Evolutionary conservation across 2,888 invertebrate species (phyloP).

Genomic region (Crioceris asparagi): DNA sequence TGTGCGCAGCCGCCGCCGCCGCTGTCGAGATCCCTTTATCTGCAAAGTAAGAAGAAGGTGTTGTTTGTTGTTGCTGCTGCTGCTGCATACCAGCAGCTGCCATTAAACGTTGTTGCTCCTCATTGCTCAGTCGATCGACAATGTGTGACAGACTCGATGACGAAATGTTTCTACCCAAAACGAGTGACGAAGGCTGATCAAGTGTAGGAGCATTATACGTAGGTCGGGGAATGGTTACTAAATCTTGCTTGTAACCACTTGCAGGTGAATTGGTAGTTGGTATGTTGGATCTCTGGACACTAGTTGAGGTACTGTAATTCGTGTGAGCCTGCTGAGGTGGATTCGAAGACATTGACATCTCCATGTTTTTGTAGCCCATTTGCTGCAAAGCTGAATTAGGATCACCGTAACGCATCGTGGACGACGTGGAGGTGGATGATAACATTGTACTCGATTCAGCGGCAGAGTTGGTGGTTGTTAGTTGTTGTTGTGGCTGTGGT

Average conservation of each 20-base stretch:
- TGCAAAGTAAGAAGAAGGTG: constrained; percentile 36
- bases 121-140: constrained; percentile 44
- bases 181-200: constrained; percentile 37
- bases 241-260: constrained; percentile 22
- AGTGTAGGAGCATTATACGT: constrained; percentile 31
- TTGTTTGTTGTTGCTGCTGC: too few species aligned
- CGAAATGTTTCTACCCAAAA: constrained; percentile 41
- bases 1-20: constrained; percentile 17
- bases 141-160: constrained; percentile 50
- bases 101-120: constrained; percentile 47
- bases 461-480: not conserved
- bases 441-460: constrained; percentile 4
- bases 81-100: too few species aligned
- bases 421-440: constrained; percentile 14
- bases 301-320: constrained; percentile 9
- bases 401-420: constrained; percentile 16
- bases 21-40: constrained; percentile 31
- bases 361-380: constrained; percentile 19
- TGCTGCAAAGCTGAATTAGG: constrained; percentile 19
- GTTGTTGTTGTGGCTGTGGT: constrained; percentile 5
- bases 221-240: constrained; percentile 24
- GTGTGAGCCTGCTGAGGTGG: constrained; percentile 21
- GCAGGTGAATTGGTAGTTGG: constrained; percentile 1
- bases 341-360: constrained; percentile 16
- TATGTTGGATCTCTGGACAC: constrained; percentile 8